These are phyloP conservation scores for Stegophylla sp. DNA, from an alignment of 2,888 invertebrate species.

Conservation along the genomic window DNA sequence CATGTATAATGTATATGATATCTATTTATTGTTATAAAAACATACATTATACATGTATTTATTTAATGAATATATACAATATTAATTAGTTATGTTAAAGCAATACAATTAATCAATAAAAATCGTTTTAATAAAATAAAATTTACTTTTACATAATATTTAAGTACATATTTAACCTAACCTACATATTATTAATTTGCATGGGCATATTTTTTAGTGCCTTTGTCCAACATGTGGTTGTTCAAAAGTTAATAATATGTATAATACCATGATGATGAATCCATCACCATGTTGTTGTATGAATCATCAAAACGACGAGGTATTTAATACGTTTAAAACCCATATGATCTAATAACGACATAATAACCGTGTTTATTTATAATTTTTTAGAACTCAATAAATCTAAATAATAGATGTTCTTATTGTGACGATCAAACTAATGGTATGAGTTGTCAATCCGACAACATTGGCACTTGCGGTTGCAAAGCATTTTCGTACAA, in stretches of 20 bases:
- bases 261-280: background rate
- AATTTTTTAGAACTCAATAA: background rate
- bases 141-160: too few species aligned
- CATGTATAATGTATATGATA: too few species aligned
- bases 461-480: background rate
- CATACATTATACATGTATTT: too few species aligned
- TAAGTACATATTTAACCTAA: too few species aligned
- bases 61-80: too few species aligned
- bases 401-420: background rate
- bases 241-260: slow-evolving; percentile 14
- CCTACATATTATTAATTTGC: background rate
- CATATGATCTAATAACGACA: too few species aligned
- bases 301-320: background rate
- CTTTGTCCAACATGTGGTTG: background rate
- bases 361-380: too few species aligned
- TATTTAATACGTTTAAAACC: background rate
- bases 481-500: background rate
- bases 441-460: background rate
- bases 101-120: too few species aligned
- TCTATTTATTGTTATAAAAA: too few species aligned
- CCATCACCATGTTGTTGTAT: background rate
- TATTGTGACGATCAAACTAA: background rate
- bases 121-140: too few species aligned
- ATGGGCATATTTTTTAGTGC: background rate
- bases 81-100: too few species aligned